A percentile compares a stretch with the other conserved stretches of the same genome.
Conservation (phyloP, 2,113 vertebrate genomes). For the Colinus virginianus region DNA sequence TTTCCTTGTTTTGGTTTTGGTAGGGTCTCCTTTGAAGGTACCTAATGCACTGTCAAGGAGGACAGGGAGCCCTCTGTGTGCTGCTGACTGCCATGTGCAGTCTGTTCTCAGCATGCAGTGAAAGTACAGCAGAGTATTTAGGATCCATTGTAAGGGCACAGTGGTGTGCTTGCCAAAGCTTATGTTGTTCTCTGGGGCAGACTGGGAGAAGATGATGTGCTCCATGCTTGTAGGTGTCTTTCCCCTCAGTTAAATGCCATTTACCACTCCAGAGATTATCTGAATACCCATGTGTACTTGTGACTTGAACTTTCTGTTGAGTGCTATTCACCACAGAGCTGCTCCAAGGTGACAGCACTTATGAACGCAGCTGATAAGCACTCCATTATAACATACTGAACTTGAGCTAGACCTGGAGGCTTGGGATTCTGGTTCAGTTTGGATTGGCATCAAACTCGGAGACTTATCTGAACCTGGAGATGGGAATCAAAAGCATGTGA, state of each 20-base stretch:
- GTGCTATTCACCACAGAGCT: background rate
- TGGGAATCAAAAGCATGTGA: background rate
- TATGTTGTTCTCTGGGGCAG: background rate
- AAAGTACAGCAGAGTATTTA: background rate
- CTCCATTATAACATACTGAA: background rate
- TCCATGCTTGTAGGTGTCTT: background rate
- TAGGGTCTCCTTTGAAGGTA: background rate
- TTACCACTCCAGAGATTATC: background rate
- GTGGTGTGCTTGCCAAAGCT: too few relatives aligned
- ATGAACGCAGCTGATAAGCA: background rate
- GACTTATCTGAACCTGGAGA: background rate
- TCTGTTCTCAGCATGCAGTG: background rate
- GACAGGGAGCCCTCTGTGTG: background rate
- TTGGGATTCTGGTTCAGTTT: background rate
- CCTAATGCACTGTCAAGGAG: background rate
- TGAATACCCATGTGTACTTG: background rate
- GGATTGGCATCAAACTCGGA: background rate
- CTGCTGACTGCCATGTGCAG: background rate
- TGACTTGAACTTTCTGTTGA: background rate
- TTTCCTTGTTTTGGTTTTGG: background rate
- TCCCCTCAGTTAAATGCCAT: background rate
- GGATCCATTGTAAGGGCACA: background rate
- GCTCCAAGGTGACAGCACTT: background rate
- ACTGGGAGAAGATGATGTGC: background rate
- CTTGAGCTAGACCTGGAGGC: background rate